Base-by-base conservation (phyloP, 2,113 vertebrate genomes). In the Etheostoma cragini region DNA sequence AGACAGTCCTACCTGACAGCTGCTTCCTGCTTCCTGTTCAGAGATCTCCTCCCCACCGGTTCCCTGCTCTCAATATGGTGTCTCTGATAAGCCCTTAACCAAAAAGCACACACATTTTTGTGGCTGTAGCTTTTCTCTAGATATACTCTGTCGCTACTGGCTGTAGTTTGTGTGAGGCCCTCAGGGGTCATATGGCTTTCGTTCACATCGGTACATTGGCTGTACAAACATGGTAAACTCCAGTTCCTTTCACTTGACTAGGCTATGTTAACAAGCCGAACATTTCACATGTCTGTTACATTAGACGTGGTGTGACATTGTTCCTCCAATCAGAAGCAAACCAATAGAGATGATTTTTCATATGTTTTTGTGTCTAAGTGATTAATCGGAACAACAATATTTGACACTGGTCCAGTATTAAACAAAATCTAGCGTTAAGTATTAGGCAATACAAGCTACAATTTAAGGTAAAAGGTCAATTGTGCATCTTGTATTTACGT, bases 41-140 rank as follows among this genome's bases (percentile, higher is more conserved):
- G 26, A 35, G 22, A 74, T 75, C 81, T 76, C 70, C 63, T 33
- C 56, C 67, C 52, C 68, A 45, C 81, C 42, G 22, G 47, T 22
- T 78, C 56, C 22, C 21, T 54, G 26, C 67, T 86, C 66, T 86
- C 74, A 88, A 85, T 88, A 19, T 91, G 86, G 35, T 78, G 38
- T 72, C 64, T 69, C 73, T 85, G 87, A 90, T 90, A 89, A 91
- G 72, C 46, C 65, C 13, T 73, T 26, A 53, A n/a, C 65, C 22
- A 49, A 33, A 26, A 24, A 15, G 30, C 52, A 64, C 10, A 49
- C 57, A 16, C 21, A 26, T 17, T 60, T 75, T 24, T 12, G 52
- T 38, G 47, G n/a, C 42, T 13, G 8, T 26, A 16, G 30, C 24
- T 66, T 30, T 19, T 66, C 45, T 38, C 10, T 17, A 8, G 17